A percentile compares a stretch with the other conserved stretches of the same genome.
Conservation (phyloP, 2,113 vertebrate species). For the Corythornis cristatus region DNA sequence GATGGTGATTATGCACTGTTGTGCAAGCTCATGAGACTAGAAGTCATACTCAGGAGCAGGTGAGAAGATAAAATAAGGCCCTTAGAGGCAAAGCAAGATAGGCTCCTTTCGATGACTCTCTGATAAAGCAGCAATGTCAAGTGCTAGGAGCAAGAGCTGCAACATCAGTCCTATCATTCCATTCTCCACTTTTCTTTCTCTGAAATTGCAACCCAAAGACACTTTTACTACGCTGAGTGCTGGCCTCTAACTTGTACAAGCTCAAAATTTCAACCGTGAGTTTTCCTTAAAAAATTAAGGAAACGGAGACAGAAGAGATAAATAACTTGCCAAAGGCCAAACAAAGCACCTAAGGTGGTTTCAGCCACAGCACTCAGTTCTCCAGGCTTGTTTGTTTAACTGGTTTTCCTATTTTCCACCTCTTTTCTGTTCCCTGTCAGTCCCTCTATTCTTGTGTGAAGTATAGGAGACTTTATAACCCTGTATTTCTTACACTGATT, state of each 20-base stretch:
- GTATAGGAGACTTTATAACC: constrained; percentile 18
- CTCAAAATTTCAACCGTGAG: background rate
- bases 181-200: background rate
- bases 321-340: constrained; percentile 1
- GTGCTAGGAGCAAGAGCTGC: background rate
- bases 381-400: background rate
- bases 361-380: background rate
- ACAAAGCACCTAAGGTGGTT: background rate
- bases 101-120: background rate
- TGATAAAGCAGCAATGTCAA: background rate
- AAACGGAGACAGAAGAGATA: background rate
- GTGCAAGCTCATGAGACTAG: background rate
- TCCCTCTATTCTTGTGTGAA: constrained; percentile 5
- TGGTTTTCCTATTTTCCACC: constrained; percentile 10
- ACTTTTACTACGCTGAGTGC: background rate
- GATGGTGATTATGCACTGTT: background rate
- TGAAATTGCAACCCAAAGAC: background rate
- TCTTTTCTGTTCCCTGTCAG: constrained; percentile 39
- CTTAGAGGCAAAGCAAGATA: constrained; percentile 29
- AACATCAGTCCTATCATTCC: background rate
- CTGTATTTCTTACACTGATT: constrained; percentile 8
- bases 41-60: background rate
- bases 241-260: background rate
- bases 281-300: background rate
- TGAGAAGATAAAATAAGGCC: constrained; percentile 35